Conservation (phyloP, 1,140 invertebrate species). For the Panulirus ornatus region DNA sequence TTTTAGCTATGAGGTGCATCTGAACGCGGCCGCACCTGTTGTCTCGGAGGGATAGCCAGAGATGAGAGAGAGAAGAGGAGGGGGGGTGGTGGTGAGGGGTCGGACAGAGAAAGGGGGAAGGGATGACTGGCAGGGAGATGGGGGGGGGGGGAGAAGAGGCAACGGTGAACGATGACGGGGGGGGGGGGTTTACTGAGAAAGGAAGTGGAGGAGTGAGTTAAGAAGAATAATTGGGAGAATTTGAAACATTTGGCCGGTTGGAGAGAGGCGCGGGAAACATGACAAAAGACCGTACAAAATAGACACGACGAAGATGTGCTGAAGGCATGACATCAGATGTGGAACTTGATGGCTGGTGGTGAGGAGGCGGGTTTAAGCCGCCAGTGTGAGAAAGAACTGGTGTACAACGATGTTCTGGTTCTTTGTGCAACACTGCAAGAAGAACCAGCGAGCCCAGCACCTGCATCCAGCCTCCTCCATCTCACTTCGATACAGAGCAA, state of each 20-base stretch:
- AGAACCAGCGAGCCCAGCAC: no score
- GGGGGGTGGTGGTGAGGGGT: slow-evolving; percentile 11
- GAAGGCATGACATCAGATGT: no score
- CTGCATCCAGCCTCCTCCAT: no score
- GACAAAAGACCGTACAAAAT: not conserved
- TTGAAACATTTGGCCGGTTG: not conserved
- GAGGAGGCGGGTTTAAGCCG: no score
- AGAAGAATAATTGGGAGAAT: not conserved
- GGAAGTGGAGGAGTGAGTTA: not conserved
- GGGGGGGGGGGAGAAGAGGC: not conserved
- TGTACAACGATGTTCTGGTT: no score
- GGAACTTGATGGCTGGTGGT: no score
- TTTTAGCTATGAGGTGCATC: slow-evolving; percentile 36
- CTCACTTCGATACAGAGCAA: no score
- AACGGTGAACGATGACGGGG: slow-evolving; percentile 7
- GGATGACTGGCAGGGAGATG: not conserved
- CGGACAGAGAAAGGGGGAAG: not conserved
- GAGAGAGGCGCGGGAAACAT: not conserved
- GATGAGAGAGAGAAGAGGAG: slow-evolving; percentile 10
- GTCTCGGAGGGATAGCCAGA: slow-evolving; percentile 26
- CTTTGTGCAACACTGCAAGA: no score
- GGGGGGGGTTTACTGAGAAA: not conserved
- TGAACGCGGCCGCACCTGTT: slow-evolving; percentile 54
- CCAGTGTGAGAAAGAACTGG: no score
- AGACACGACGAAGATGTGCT: not conserved